These are phyloP conservation scores for Peucedramus taeniatus DNA, from an alignment of 2,113 vertebrate species.

Conservation along the genomic window DNA sequence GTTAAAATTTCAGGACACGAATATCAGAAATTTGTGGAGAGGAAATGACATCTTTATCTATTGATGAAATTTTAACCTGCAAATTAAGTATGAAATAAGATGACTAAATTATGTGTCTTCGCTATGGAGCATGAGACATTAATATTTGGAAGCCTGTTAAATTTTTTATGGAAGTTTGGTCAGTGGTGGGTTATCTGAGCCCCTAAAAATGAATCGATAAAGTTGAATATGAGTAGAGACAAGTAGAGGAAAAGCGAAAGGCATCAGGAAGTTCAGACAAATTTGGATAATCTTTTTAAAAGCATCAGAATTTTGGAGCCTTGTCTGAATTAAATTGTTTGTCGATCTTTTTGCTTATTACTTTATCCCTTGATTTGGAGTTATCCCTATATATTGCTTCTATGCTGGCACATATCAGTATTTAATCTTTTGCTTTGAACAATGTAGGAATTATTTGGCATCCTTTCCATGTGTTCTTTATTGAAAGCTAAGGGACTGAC, in stretches of 20 bases:
- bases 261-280: neutral
- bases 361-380: neutral
- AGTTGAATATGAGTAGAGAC: neutral
- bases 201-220: neutral
- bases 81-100: neutral
- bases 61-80: neutral
- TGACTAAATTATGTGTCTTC: neutral
- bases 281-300: neutral
- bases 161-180: neutral
- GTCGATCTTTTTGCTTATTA: neutral
- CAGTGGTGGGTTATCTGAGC: neutral
- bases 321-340: neutral
- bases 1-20: neutral
- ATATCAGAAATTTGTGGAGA: neutral
- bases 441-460: neutral
- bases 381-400: neutral
- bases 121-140: neutral
- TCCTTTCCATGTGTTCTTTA: conserved; percentile 36
- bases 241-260: neutral
- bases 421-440: conserved; percentile 31
- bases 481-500: neutral
- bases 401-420: neutral
- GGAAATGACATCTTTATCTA: neutral
- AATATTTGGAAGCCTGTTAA: neutral
- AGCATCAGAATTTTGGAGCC: neutral